phyloP scores from a whole-genome alignment of 64 coral and sea anemone genomes.

The Trachythela sp. region DNA sequence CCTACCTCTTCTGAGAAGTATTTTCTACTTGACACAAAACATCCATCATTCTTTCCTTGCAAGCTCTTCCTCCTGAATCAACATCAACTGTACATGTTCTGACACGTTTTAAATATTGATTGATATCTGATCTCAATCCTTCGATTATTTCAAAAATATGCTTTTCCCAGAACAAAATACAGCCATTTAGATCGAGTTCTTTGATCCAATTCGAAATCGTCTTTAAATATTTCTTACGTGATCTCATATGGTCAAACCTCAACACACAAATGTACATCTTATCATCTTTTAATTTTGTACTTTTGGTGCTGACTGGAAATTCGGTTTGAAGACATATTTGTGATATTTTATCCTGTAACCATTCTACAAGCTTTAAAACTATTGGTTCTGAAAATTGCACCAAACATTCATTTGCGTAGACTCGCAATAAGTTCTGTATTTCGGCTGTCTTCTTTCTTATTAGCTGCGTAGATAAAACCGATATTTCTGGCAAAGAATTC shows the following conservation, averaged over 20 bases:
- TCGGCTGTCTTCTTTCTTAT: slow-evolving; percentile 45
- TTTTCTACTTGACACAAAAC: slow-evolving; percentile 28
- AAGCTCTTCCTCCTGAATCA: slow-evolving; percentile 77
- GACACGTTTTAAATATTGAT: slow-evolving; percentile 59
- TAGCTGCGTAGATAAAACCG: slow-evolving; percentile 58
- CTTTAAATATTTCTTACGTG: slow-evolving; percentile 58
- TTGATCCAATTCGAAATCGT: slow-evolving; percentile 62
- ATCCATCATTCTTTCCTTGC: slow-evolving; percentile 95
- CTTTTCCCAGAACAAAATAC: slow-evolving; percentile 53
- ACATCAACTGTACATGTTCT: slow-evolving; percentile 82
- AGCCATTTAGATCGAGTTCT: slow-evolving; percentile 47
- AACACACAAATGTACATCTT: slow-evolving; percentile 49
- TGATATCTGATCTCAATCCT: slow-evolving; percentile 44
- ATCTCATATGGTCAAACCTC: slow-evolving; percentile 85
- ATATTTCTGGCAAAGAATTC: slow-evolving; percentile 54
- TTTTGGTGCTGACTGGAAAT: neutral
- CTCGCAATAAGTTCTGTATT: slow-evolving; percentile 25
- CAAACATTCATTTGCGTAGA: slow-evolving; percentile 25
- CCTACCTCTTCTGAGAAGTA: neutral
- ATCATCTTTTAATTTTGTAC: neutral
- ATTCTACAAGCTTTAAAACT: neutral
- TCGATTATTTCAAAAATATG: slow-evolving; percentile 66
- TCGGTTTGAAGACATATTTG: neutral
- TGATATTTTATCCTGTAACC: neutral
- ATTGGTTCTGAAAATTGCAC: slow-evolving; percentile 41